A percentile compares a stretch with the other conserved stretches of the same genome.
phyloP scores from a whole-genome alignment of 2,113 vertebrate species.

The Sander lucioperca region DNA sequence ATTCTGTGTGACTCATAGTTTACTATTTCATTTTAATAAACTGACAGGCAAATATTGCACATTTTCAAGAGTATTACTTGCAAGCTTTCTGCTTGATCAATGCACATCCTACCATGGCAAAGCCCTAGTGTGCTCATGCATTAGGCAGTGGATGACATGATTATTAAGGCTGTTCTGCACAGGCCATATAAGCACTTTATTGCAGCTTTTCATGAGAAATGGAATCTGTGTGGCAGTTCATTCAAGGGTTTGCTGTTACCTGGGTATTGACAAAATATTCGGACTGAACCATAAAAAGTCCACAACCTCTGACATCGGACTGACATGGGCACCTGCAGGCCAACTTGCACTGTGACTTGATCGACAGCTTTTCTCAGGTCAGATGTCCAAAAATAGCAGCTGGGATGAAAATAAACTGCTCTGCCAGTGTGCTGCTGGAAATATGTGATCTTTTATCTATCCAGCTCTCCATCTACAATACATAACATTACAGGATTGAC shows the following conservation, averaged over 20 bases:
- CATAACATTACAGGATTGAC: slow-evolving; percentile 21
- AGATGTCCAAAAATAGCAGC: slow-evolving; percentile 33
- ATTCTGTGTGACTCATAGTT: slow-evolving; percentile 59
- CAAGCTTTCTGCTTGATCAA: slow-evolving; percentile 34
- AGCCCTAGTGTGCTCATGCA: slow-evolving; percentile 27
- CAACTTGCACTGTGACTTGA: background rate
- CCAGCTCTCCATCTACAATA: background rate
- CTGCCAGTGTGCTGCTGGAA: slow-evolving; percentile 3
- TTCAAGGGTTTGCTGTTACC: slow-evolving; percentile 8
- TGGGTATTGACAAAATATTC: slow-evolving; percentile 7
- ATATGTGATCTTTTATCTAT: background rate
- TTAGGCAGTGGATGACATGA: slow-evolving; percentile 44
- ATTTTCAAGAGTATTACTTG: slow-evolving; percentile 13
- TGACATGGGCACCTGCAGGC: slow-evolving; percentile 7
- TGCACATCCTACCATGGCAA: slow-evolving; percentile 17
- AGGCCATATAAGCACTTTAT: slow-evolving; percentile 30
- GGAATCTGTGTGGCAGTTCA: slow-evolving; percentile 43
- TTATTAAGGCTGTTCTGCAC: slow-evolving; percentile 47
- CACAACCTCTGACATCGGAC: slow-evolving; percentile 12
- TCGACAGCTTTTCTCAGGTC: background rate
- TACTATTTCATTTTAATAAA: slow-evolving; percentile 39
- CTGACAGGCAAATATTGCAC: slow-evolving; percentile 24
- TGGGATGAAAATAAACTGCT: slow-evolving; percentile 15
- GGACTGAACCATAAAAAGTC: slow-evolving; percentile 5
- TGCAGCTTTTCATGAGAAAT: slow-evolving; percentile 41